Conservation (phyloP, 1,140 invertebrate species). For the Euwallacea fornicatus region DNA sequence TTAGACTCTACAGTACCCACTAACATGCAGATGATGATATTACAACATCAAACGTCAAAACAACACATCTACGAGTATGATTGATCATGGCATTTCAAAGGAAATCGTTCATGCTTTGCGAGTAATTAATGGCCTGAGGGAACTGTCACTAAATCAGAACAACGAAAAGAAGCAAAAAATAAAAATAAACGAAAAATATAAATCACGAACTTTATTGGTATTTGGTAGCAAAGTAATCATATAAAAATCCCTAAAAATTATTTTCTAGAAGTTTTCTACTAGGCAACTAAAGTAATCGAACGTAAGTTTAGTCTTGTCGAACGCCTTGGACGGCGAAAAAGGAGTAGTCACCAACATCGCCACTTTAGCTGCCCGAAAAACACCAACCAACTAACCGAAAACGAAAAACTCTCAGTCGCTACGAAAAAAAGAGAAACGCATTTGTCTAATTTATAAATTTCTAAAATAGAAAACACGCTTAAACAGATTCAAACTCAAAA, state of each 20-base stretch:
- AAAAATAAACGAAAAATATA: conserved; percentile 48
- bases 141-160: neutral
- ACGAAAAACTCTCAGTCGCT: conserved; percentile 43
- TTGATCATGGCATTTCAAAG: neutral
- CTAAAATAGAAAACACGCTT: conserved; percentile 52
- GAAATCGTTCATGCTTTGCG: conserved; percentile 14
- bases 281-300: conserved; percentile 36
- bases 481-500: conserved; percentile 39
- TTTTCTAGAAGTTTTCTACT: conserved; percentile 43
- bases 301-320: conserved; percentile 47
- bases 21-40: conserved; percentile 45
- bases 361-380: conserved; percentile 38
- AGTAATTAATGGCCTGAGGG: too few relatives aligned
- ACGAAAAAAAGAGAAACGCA: conserved; percentile 32
- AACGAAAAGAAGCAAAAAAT: conserved; percentile 42
- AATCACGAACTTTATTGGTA: conserved; percentile 55
- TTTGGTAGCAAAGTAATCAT: conserved; percentile 55
- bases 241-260: conserved; percentile 50
- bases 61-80: conserved; percentile 33
- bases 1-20: conserved; percentile 48
- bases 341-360: conserved; percentile 34
- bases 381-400: conserved; percentile 43
- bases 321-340: conserved; percentile 6
- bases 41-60: conserved; percentile 46
- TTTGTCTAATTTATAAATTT: conserved; percentile 51